Conservation (phyloP, 2,888 invertebrate species). For the Macrosiphum euphorbiae region DNA sequence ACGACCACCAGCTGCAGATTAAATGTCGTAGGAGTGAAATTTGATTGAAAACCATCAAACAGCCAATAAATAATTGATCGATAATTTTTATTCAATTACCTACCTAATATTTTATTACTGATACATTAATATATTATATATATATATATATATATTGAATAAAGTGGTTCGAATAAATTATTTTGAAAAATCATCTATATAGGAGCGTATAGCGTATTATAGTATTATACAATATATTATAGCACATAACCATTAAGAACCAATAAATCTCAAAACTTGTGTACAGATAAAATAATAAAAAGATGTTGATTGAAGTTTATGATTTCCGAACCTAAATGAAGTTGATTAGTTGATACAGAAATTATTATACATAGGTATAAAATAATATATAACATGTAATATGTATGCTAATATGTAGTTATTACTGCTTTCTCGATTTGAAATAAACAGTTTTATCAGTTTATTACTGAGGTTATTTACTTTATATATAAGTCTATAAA, state of each 20-base stretch:
- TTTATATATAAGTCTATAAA: neutral
- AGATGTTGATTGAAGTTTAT: neutral
- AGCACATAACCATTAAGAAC: neutral
- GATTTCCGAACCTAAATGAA: neutral
- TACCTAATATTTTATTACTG: neutral
- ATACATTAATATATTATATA: neutral
- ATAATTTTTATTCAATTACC: neutral
- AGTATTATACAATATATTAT: neutral
- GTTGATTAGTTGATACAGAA: neutral
- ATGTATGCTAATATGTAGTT: neutral
- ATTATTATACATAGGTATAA: neutral
- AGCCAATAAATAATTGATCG: neutral
- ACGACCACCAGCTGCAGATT: slow-evolving; percentile 43
- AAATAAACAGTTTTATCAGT: neutral
- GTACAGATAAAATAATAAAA: neutral
- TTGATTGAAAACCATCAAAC: slow-evolving; percentile 32
- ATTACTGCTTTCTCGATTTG: neutral
- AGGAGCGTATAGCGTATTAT: no score
- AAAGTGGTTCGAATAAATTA: neutral
- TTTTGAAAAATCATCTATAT: neutral
- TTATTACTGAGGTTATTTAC: neutral
- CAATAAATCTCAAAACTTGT: neutral
- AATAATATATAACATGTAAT: neutral
- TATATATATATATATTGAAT: neutral
- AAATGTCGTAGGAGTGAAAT: slow-evolving; percentile 48